These are phyloP conservation scores for Ciona savignyi DNA, from an alignment of 23 tunicate species.

Conservation along the genomic window DNA sequence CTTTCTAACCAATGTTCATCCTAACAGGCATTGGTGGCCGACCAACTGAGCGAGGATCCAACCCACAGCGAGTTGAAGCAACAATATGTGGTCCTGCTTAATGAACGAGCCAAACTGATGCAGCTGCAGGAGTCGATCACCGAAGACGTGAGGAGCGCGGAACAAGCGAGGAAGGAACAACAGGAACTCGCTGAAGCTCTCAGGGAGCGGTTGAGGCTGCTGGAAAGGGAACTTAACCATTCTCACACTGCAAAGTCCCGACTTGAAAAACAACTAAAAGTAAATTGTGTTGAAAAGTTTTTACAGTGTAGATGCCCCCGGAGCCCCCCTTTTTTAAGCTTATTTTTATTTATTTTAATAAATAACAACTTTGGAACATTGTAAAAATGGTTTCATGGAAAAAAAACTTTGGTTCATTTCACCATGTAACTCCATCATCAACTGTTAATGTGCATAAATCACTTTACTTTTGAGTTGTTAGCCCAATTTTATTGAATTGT, in stretches of 20 bases:
- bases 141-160: slow-evolving; percentile 18
- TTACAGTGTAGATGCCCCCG: too few species aligned
- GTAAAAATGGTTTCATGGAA: background rate
- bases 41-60: slow-evolving; percentile 42
- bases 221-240: slow-evolving; percentile 54
- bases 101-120: slow-evolving; percentile 66
- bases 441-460: too few species aligned
- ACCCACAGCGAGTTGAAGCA: slow-evolving; percentile 54
- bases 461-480: background rate
- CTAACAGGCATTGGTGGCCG: slow-evolving; percentile 62
- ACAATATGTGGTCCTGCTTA: slow-evolving; percentile 61
- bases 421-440: too few species aligned
- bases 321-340: too few species aligned
- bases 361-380: too few species aligned
- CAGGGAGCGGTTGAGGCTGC: slow-evolving; percentile 49
- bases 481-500: background rate
- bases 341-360: too few species aligned
- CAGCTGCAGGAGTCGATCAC: slow-evolving; percentile 46
- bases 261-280: slow-evolving; percentile 71
- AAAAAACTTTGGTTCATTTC: background rate
- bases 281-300: background rate
- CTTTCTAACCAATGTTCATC: background rate
- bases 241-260: slow-evolving; percentile 46
- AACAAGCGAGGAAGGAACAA: slow-evolving; percentile 28
- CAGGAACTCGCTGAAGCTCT: slow-evolving; percentile 38